phyloP scores from a whole-genome alignment of 2,113 vertebrate genomes.

The Perccottus glenii region DNA sequence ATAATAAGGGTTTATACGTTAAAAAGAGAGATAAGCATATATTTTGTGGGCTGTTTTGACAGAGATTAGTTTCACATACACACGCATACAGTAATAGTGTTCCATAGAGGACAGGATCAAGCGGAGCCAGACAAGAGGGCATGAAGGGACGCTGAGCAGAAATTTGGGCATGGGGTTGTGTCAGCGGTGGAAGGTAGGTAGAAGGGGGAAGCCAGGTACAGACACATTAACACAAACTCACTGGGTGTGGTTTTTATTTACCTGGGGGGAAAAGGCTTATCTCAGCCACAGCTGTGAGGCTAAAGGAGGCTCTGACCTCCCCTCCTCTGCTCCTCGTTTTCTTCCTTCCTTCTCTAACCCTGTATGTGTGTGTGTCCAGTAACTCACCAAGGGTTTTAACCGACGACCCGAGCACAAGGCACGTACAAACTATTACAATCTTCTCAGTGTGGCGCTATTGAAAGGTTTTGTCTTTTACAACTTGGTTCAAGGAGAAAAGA shows the following conservation, averaged over 20 bases:
- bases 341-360: slow-evolving; percentile 41
- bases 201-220: slow-evolving; percentile 27
- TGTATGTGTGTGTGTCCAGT: slow-evolving; percentile 36
- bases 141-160: slow-evolving; percentile 19
- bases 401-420: slow-evolving; percentile 62
- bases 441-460: slow-evolving; percentile 70
- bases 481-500: slow-evolving; percentile 75
- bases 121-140: slow-evolving; percentile 22
- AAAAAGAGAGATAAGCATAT: background rate
- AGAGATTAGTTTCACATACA: background rate
- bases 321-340: slow-evolving; percentile 52
- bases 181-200: slow-evolving; percentile 36
- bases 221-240: slow-evolving; percentile 23
- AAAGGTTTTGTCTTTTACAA: slow-evolving; percentile 71
- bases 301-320: slow-evolving; percentile 80
- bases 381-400: slow-evolving; percentile 66
- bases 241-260: slow-evolving; percentile 71
- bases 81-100: slow-evolving; percentile 11
- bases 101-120: slow-evolving; percentile 19
- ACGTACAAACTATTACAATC: slow-evolving; percentile 69
- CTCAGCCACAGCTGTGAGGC: slow-evolving; percentile 75
- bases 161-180: slow-evolving; percentile 35
- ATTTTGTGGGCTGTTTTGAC: background rate
- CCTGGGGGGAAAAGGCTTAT: slow-evolving; percentile 74
- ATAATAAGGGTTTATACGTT: background rate